Base-by-base conservation (phyloP, 30 jellyfish, hydroid and myxozoan genomes). In the Hydractinia symbiolongicarpus region DNA sequence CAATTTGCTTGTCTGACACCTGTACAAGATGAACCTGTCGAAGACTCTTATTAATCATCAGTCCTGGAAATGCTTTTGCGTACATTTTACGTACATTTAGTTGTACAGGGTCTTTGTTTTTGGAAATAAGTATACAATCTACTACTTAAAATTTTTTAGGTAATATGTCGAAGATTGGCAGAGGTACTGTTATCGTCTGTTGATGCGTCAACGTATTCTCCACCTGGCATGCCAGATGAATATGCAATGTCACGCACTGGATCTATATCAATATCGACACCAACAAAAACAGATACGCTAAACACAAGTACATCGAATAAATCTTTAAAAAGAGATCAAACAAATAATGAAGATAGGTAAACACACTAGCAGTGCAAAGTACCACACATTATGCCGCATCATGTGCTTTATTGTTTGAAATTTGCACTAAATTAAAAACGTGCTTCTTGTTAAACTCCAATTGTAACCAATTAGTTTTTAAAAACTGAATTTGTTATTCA, bases 131-230 rank as follows among this genome's bases (percentile, higher is more conserved):
- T 13, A 0, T 11, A 1, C 69, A 58, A 0, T 58, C 69, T 11
- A 1, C 15, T 58, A 13, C 7, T 9, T 4, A 19, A 19, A 72
- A 72, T 3, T 49, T 70, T 77, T 9, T 60, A 77, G 85, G 30
- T 20, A 19, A 56, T 58, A 14, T 77, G 85, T 77, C 78, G 85
- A 77, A 30, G 78, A 5, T 49, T 77, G 79, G 85, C 80, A n/a
- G 79, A 77, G 50, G 56, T 77, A 58, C 53, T 77, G 85, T 56
- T 77, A 30, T 54, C 79, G 53, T 77, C 40, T 54, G 21, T 56
- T 53, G 21, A 79, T 58, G 58, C 85, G 60, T 7, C 13, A 49
- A 8, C 55, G 52, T 77, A 77, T 58, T 44, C 40, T 15, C 80
- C 85, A 9, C 85, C 85, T 5, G 51, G 54, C 5, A 0, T 71